These are phyloP conservation scores for Lepilemur septentrionalis DNA, from an alignment of 2,797 vertebrate genomes.

Conservation along the genomic window DNA sequence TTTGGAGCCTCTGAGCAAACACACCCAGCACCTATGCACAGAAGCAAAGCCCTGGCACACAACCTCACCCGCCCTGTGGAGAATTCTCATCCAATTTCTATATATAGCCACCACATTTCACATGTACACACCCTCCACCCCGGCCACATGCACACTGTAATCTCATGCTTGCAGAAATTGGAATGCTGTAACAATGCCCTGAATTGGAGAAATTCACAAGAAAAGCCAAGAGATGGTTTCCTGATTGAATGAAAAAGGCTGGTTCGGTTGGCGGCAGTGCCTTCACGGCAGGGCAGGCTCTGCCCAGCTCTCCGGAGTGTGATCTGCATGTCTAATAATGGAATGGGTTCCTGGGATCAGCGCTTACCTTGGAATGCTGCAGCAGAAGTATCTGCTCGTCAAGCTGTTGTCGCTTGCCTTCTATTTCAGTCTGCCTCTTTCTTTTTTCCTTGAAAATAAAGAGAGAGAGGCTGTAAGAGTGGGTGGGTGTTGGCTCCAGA, in stretches of 20 bases:
- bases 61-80: constrained; percentile 39
- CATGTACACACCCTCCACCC: constrained; percentile 27
- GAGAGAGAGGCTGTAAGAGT: constrained; percentile 80
- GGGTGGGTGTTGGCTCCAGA: constrained; percentile 72
- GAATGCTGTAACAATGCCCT: constrained; percentile 34
- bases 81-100: constrained; percentile 30
- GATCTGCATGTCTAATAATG: constrained; percentile 83
- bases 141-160: not conserved
- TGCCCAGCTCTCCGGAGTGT: constrained; percentile 78
- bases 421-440: constrained; percentile 97
- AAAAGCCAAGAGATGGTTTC: constrained; percentile 72
- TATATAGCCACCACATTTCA: constrained; percentile 20
- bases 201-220: constrained; percentile 64
- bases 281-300: constrained; percentile 76
- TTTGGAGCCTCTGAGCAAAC: not conserved
- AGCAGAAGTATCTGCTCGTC: constrained; percentile 97
- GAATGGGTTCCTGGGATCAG: constrained; percentile 72
- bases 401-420: constrained; percentile 95
- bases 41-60: not conserved
- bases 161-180: constrained; percentile 24
- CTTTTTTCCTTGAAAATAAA: constrained; percentile 93
- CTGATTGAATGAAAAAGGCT: constrained; percentile 66
- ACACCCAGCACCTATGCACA: not conserved
- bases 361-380: constrained; percentile 97
- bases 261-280: constrained; percentile 44